phyloP scores from a whole-genome alignment of 2,113 vertebrate species.

The Neofelis nebulosa region DNA sequence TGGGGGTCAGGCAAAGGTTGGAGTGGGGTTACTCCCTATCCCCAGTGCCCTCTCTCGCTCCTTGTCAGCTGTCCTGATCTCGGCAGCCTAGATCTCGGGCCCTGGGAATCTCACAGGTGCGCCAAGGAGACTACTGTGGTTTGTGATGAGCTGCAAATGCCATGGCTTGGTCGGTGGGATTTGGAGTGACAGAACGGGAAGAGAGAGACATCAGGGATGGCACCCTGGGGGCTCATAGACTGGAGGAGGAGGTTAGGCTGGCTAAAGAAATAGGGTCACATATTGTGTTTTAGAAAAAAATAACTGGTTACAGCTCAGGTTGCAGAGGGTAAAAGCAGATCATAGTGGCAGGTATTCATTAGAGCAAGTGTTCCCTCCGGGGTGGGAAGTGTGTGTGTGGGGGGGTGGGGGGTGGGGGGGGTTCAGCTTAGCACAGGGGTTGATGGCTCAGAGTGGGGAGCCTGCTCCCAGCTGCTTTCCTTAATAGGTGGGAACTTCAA shows the following conservation, averaged over 20 bases:
- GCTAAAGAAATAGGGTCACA: neutral
- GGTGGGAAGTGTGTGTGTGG: accelerated
- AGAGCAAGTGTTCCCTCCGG: neutral
- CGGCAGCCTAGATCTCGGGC: no score
- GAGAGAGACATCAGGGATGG: neutral
- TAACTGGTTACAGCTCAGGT: neutral
- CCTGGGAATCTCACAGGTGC: no score
- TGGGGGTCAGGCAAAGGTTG: neutral
- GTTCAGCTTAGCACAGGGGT: neutral
- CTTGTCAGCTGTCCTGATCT: no score
- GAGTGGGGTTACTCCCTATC: no score
- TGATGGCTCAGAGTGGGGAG: neutral
- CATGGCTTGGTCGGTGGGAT: neutral
- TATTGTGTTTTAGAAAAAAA: neutral
- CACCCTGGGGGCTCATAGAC: neutral
- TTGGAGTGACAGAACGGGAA: neutral
- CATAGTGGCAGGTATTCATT: accelerated
- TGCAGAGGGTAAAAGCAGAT: neutral
- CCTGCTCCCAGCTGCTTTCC: neutral
- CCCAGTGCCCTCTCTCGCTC: no score
- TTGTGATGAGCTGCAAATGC: neutral
- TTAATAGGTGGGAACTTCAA: neutral
- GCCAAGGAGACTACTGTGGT: neutral
- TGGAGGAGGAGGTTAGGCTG: neutral
- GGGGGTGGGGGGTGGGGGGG: neutral